Evolutionary conservation across 1,140 invertebrate species (phyloP), one percentile per base, ranked within the genome.

Genomic region (Ostrea denselamellosa): DNA sequence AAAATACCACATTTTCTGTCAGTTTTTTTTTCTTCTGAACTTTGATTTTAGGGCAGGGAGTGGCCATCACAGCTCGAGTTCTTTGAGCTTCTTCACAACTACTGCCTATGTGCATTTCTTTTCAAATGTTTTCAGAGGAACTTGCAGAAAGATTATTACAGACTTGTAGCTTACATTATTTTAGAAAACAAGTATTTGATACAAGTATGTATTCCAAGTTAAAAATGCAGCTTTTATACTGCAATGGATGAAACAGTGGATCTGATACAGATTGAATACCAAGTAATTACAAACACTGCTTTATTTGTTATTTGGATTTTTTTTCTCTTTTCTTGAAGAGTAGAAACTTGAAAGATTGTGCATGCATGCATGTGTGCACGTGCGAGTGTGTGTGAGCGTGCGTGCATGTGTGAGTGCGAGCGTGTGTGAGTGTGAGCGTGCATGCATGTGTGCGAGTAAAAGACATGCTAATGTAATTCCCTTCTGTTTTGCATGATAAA

Each of bases 401-500:
- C 14, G 0, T 62, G 19, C 10, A 5, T 19, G 58, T 5, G 34
- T 44, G 34, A 34, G 25, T 14, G 68, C 12, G 8, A 34, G 25
- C 12, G 10, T 77, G 68, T 25, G 10, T 77, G 68, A 14, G 34
- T 77, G 4, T 77, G 68, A 28, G 25, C 22, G 62, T 71, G 25
- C 25, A 28, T 68, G 65, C 28, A 4, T 71, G 65, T 71, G 25
- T 71, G 22, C 28, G 8, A 22, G 22, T 9, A 12, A 25, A 25
- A 28, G 28, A 28, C 12, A 25, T 77, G 68, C 28, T 77, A 17
- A 77, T 25, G 10, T 12, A 14, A 77, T 34, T 77, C 28, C 68
- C 28, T 28, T 77, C 68, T 12, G 28, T 28, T 77, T 77, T 77
- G 68, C 68, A 77, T 77, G 68, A 77, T 77, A 28, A 77, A 77